These are phyloP conservation scores for Gobio gobio DNA, from an alignment of 2,113 vertebrate species.

Conservation along the genomic window DNA sequence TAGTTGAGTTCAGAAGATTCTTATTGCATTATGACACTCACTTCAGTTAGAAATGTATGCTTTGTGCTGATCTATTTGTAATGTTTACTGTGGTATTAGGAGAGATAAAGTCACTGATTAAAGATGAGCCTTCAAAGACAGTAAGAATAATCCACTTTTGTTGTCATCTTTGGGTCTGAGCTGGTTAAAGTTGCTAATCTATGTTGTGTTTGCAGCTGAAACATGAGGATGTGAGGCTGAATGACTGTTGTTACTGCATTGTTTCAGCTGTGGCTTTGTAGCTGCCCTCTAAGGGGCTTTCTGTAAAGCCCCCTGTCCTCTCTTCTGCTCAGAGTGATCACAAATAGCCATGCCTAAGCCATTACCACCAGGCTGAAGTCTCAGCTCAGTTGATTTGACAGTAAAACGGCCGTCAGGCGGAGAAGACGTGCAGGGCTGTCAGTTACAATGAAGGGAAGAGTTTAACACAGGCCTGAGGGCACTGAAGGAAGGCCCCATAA, in stretches of 20 bases:
- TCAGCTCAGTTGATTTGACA: slow-evolving; percentile 20
- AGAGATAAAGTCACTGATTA: slow-evolving; percentile 2
- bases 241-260: not conserved
- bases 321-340: not conserved
- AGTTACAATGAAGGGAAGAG: slow-evolving; percentile 33
- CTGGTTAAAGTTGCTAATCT: not conserved
- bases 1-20: not conserved
- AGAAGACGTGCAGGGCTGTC: slow-evolving; percentile 31
- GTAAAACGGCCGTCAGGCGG: slow-evolving; percentile 6
- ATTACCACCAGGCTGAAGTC: slow-evolving; percentile 11
- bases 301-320: not conserved
- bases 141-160: not conserved
- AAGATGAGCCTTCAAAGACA: not conserved
- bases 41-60: not conserved
- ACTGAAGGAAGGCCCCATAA: slow-evolving; percentile 22
- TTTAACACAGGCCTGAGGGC: slow-evolving; percentile 26
- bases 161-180: not conserved
- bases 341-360: slow-evolving; percentile 12
- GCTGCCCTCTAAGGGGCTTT: slow-evolving; percentile 15
- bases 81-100: not conserved
- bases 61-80: not conserved
- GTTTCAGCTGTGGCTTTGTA: slow-evolving; percentile 11
- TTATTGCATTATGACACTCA: not conserved
- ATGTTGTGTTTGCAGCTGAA: not conserved
- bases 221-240: not conserved